Evolutionary conservation across 2,888 invertebrate genomes (phyloP), one percentile per base, ranked within the genome.

Genomic region (Epirrhoe tristata): DNA sequence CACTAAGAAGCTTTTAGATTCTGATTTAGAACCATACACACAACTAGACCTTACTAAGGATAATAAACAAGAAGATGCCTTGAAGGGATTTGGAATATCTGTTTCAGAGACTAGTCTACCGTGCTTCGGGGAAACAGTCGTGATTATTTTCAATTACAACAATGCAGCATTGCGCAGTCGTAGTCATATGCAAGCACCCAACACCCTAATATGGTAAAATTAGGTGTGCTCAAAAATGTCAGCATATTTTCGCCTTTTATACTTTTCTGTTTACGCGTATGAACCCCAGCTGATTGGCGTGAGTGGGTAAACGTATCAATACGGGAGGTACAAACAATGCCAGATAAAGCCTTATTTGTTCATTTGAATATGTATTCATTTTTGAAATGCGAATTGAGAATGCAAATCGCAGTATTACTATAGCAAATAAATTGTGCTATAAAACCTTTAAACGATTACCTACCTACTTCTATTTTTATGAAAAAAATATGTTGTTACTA

Each of bases 171-270:
- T 5, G 7, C 24, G 32, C 53, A 43, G 60, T 61, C 46, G 34
- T 46, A 43, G 60, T 61, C 46, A 17, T 46, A 31, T 53, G 24
- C 52, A 53, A 59, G 16, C 17, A 3, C 53, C 52, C 17, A 43
- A n/a, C 24, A 5, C 53, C 34, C 43, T 50, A 52, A 31, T 39
- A 39, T 31, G 65, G 53, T 71, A 70, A 78, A 81, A 78, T 78
- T 75, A 73, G 74, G 69, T 62, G 63, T 57, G 67, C 54, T 54
- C 54, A 16, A 34, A 43, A 43, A 48, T 61, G 56, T 62, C 10
- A 5, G 50, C 75, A 56, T 63, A 57, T 69, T 53, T 17, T 31
- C 16, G 36, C n/a, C 56, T 59, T 48, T 48, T 65, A 70, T 67
- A 71, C 59, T 66, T 55, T 66, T 61, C 66, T 63, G 53, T 56